Evolutionary conservation across 2,888 invertebrate species (phyloP), one percentile per base, ranked within the genome.

Genomic region (Drosophila prolongata): DNA sequence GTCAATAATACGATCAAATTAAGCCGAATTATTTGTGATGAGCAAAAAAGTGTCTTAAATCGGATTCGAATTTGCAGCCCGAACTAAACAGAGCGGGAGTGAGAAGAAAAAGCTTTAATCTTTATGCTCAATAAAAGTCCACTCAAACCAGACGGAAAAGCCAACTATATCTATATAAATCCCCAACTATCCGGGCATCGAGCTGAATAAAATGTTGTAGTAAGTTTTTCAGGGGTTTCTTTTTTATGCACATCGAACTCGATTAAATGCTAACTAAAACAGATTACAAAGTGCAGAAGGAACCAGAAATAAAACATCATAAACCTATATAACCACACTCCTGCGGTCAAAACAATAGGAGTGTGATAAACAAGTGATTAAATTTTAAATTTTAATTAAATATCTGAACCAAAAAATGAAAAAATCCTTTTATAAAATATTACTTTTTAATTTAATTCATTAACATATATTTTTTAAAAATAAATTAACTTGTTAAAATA

Each of bases 151-250:
- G 34, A 46, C 6, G 38, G 37, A 30, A 38, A 10, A 16, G 37
- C 14, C 11, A 46, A n/a, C 24, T 27, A 11, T 9, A 66, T 54
- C 38, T 55, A 16, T 14, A 40, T 19, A 6, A 27, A n/a, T 11
- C 14, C 43, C 1, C 14, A 44, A 27, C 24, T 13, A 19, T 19
- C 53, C 16, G n/a, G 6, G 9, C 38, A 38, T 53, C 53, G 37
- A 65, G 38, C 34, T 46, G 62, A 42, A 24, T 11, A 66, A 55
- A 67, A 66, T 66, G 66, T 67, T 67, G n/a, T 66, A 66, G 66
- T 66, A 66, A 66, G 66, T 66, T 65, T 37, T 44, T 30, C 30
- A 44, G 30, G 9, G 19, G 19, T 24, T 6, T 10, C 3, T 46
- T 13, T 14, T 30, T 58, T 34, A 2, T 27, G 13, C n/a, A 13